A percentile compares a stretch with the other conserved stretches of the same genome.
Evolutionary conservation across 2,888 invertebrate species (phyloP).

Genomic region (Latrodectus elegans): DNA sequence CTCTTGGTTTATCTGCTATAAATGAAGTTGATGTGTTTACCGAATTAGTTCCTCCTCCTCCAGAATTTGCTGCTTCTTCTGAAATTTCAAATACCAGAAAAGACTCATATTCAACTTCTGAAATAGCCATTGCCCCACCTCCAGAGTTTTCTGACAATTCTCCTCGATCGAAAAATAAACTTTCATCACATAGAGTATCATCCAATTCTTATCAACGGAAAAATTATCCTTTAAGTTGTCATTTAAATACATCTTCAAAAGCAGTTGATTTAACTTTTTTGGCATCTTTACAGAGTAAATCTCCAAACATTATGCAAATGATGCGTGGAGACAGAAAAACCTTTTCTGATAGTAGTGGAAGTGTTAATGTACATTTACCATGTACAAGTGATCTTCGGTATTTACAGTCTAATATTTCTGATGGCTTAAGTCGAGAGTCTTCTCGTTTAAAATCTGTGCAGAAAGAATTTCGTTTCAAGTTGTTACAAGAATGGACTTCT

Average conservation of each 20-base stretch:
- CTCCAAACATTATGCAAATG: conserved; percentile 56
- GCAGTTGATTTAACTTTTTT: conserved; percentile 60
- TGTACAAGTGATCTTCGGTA: conserved; percentile 62
- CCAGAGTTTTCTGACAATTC: conserved; percentile 65
- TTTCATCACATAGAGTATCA: conserved; percentile 41
- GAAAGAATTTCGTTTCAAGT: conserved; percentile 68
- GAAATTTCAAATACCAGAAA: conserved; percentile 24
- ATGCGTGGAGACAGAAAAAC: conserved; percentile 49
- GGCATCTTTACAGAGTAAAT: conserved; percentile 50
- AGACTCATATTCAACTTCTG: conserved; percentile 45
- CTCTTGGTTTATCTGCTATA: conserved; percentile 69
- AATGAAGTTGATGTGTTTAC: conserved; percentile 71
- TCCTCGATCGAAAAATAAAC: conserved; percentile 41
- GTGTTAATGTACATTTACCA: conserved; percentile 59
- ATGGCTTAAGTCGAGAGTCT: conserved; percentile 40
- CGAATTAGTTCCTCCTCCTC: conserved; percentile 73
- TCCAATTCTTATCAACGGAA: conserved; percentile 45
- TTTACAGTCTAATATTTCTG: conserved; percentile 52
- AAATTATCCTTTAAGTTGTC: conserved; percentile 45
- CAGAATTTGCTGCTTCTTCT: conserved; percentile 71
- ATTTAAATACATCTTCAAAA: conserved; percentile 48
- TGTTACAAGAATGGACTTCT: conserved; percentile 77
- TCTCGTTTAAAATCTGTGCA: conserved; percentile 60
- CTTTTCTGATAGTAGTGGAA: conserved; percentile 46
- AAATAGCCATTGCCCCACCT: conserved; percentile 67